These are phyloP conservation scores for Poeciliopsis presidionis DNA, from an alignment of 2,797 vertebrate species.

Conservation along the genomic window DNA sequence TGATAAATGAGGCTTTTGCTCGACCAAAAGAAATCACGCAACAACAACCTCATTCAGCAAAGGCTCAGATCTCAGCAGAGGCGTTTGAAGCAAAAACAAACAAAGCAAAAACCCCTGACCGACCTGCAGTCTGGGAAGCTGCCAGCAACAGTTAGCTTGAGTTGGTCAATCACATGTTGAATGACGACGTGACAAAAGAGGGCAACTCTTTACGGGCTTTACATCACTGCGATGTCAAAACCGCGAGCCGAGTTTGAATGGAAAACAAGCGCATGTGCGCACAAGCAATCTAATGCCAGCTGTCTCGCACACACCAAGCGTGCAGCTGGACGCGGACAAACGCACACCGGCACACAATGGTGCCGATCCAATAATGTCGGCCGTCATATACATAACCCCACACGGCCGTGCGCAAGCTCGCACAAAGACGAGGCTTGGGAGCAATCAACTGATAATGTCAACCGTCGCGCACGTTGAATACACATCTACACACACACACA, in stretches of 20 bases:
- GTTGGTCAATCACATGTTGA: constrained; percentile 6
- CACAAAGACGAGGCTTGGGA: constrained; percentile 45
- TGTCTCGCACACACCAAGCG: constrained; percentile 25
- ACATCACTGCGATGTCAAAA: constrained; percentile 33
- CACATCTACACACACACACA: constrained; percentile 13
- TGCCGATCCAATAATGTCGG: constrained; percentile 65
- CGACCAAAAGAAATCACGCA: neutral
- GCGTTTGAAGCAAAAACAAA: neutral
- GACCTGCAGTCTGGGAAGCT: neutral
- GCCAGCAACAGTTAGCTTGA: constrained; percentile 11
- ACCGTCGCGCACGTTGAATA: constrained; percentile 51
- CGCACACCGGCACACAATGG: constrained; percentile 20
- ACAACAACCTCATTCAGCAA: neutral
- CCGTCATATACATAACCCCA: constrained; percentile 54
- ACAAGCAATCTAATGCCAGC: constrained; percentile 55
- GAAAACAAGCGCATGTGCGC: constrained; percentile 42
- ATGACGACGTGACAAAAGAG: constrained; percentile 9
- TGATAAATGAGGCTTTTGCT: constrained; percentile 5
- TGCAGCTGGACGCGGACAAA: neutral
- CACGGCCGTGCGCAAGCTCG: constrained; percentile 32
- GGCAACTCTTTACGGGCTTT: constrained; percentile 7
- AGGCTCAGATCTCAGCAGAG: constrained; percentile 12
- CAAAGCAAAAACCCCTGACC: neutral
- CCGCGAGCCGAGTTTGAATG: constrained; percentile 32
- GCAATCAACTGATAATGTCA: constrained; percentile 77